Evolutionary conservation across 2,797 vertebrate species (phyloP).

Genomic region (Buceros bicornis): DNA sequence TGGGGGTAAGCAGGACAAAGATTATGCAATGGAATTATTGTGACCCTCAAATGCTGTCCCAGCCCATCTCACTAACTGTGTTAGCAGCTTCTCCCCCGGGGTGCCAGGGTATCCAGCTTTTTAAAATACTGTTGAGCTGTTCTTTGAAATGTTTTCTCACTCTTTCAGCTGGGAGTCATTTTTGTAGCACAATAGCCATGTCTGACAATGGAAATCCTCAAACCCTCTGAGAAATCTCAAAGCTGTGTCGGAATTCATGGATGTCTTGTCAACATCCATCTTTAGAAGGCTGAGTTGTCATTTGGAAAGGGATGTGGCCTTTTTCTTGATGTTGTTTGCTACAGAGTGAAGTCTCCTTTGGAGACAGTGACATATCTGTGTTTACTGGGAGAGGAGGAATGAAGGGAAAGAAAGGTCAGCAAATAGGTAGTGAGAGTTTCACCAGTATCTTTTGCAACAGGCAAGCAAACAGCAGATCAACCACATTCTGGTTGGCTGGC

Average conservation of each 20-base stretch:
- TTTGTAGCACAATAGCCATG: constrained; percentile 57
- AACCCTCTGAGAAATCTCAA: constrained; percentile 58
- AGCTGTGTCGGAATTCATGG: constrained; percentile 46
- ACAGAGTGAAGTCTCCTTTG: neutral
- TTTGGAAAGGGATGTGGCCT: constrained; percentile 31
- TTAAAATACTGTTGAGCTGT: constrained; percentile 63
- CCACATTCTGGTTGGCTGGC: neutral
- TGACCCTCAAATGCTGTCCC: constrained; percentile 41
- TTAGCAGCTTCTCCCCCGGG: constrained; percentile 1
- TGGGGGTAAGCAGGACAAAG: constrained; percentile 63
- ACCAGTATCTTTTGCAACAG: constrained; percentile 32
- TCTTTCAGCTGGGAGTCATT: constrained; percentile 73
- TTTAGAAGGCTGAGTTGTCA: constrained; percentile 22
- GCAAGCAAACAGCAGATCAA: constrained; percentile 10
- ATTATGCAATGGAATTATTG: constrained; percentile 68
- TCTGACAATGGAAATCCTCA: constrained; percentile 72
- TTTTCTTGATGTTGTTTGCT: constrained; percentile 20
- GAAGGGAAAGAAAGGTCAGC: constrained; percentile 38
- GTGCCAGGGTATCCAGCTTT: constrained; percentile 47
- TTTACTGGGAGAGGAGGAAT: neutral
- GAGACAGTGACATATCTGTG: constrained; percentile 35
- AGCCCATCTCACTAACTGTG: constrained; percentile 38
- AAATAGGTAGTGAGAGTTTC: constrained; percentile 53
- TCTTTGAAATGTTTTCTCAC: constrained; percentile 65
- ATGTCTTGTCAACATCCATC: constrained; percentile 37